phyloP scores from a whole-genome alignment of 2,797 vertebrate genomes.

The Microtus agrestis region DNA sequence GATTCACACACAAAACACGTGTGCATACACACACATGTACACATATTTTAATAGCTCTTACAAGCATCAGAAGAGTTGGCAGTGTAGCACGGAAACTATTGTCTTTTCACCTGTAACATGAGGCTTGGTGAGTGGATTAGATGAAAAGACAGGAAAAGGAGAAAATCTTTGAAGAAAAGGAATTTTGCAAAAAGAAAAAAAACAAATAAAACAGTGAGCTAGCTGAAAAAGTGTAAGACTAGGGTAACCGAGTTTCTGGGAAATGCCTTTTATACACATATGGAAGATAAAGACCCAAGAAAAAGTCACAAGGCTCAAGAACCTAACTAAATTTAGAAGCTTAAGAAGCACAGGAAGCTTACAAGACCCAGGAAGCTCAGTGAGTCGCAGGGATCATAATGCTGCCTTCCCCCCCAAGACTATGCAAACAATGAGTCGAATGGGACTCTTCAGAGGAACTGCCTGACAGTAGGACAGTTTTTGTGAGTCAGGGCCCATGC shows the following conservation, averaged over 20 bases:
- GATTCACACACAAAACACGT: background rate
- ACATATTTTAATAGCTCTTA: background rate
- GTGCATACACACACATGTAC: background rate
- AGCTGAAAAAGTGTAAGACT: background rate
- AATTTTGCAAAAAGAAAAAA: background rate
- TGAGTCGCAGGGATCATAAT: background rate
- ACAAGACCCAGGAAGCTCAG: background rate
- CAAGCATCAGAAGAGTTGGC: background rate
- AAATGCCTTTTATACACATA: background rate
- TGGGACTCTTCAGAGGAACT: background rate
- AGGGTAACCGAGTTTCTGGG: background rate
- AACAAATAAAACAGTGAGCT: background rate
- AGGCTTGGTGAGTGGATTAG: background rate
- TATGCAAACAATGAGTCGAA: background rate
- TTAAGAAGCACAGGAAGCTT: background rate
- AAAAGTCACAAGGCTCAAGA: background rate
- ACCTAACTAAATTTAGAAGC: background rate
- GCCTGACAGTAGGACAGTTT: background rate
- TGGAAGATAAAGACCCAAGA: background rate
- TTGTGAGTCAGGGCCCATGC: background rate
- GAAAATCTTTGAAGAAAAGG: background rate
- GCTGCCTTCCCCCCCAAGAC: accelerated
- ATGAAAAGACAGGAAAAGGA: background rate
- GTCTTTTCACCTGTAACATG: background rate
- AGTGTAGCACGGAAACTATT: background rate